Conservation (phyloP, 2,888 invertebrate genomes). For the Acronicta psi region DNA sequence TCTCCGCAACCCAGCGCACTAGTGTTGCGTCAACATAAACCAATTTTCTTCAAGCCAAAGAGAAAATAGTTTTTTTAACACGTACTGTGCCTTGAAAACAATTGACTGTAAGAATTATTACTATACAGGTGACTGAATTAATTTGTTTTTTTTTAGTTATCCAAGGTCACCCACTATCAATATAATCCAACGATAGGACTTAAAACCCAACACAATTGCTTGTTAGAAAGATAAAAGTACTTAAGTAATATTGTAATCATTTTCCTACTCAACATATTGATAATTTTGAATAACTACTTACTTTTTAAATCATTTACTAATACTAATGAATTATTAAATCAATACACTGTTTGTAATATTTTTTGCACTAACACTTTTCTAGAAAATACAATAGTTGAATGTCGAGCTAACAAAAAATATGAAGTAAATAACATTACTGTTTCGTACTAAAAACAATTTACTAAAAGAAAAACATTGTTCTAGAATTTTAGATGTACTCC, state of each 20-base stretch:
- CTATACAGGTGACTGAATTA: no score
- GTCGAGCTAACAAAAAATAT: constrained; percentile 6
- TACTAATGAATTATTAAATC: no score
- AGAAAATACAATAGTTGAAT: no score
- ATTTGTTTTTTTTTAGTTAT: no score
- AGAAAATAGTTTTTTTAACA: no score
- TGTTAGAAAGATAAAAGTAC: constrained; percentile 5
- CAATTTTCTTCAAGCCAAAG: no score
- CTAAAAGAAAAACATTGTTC: constrained; percentile 1
- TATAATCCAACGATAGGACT: constrained; percentile 17
- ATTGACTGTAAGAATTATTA: constrained; percentile 2
- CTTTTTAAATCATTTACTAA: no score
- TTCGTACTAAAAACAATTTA: constrained; percentile 5
- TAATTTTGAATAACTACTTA: background rate
- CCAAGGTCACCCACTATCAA: constrained; percentile 3
- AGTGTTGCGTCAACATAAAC: no score
- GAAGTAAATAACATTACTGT: constrained; percentile 1
- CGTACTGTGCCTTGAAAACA: background rate
- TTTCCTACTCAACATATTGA: background rate
- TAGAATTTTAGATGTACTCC: constrained; percentile 4
- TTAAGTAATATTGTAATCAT: background rate
- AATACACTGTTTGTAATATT: no score
- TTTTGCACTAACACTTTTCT: no score
- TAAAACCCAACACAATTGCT: constrained; percentile 9
- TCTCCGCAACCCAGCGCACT: no score